Conservation (phyloP, 2,113 vertebrate genomes). For the Verasper variegatus region DNA sequence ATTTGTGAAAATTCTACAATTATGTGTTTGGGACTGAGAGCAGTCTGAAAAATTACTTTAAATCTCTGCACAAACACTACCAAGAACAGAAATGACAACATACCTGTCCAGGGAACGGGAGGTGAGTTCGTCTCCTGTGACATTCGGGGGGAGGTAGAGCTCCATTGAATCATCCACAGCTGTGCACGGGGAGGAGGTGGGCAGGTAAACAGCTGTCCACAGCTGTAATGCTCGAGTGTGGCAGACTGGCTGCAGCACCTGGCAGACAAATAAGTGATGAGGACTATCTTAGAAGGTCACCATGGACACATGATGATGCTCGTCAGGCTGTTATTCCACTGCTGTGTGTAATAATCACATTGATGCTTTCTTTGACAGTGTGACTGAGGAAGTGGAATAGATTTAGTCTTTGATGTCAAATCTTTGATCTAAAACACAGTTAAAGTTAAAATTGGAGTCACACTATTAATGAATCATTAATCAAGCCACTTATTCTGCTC, state of each 20-base stretch:
- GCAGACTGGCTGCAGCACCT: constrained; percentile 98
- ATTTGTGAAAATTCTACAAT: background rate
- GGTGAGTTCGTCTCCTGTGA: constrained; percentile 90
- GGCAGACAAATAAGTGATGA: constrained; percentile 39
- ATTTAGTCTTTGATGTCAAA: constrained; percentile 5
- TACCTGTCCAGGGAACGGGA: constrained; percentile 94
- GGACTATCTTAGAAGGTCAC: constrained; percentile 23
- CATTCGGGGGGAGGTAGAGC: constrained; percentile 87
- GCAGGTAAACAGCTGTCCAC: constrained; percentile 98
- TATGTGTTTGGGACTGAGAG: constrained; percentile 43
- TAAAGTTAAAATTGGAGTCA: background rate
- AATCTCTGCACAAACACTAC: background rate
- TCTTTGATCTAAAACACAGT: constrained; percentile 12
- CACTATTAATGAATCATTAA: constrained; percentile 10
- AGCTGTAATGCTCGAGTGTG: constrained; percentile 95
- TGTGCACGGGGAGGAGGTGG: constrained; percentile 92
- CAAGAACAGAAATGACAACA: constrained; percentile 9
- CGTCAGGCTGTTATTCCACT: background rate
- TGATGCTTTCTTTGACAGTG: background rate
- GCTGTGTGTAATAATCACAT: background rate
- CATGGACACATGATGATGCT: background rate
- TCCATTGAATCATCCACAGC: constrained; percentile 94
- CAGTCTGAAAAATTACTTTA: constrained; percentile 20
- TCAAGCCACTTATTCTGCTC: background rate
- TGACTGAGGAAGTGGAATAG: background rate